Conservation (phyloP, 2,797 vertebrate genomes). For the Dermochelys coriacea region DNA sequence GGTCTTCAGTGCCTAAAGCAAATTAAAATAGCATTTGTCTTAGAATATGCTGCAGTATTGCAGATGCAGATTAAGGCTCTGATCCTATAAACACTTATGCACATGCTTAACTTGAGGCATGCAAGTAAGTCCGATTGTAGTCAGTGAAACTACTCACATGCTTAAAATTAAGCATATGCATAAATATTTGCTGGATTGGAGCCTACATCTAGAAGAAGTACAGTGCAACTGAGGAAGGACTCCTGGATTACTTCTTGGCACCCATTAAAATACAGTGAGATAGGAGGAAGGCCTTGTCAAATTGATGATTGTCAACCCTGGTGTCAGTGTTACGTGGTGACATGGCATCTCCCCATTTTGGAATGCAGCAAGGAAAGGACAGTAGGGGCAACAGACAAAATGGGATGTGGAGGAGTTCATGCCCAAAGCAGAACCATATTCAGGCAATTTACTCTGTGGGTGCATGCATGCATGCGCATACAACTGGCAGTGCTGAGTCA, state of each 20-base stretch:
- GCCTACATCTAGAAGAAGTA: not conserved
- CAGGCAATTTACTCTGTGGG: not conserved
- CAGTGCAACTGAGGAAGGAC: not conserved
- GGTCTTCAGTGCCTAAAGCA: conserved; percentile 78
- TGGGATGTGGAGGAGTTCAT: not conserved
- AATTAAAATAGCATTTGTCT: conserved; percentile 81
- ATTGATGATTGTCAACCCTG: accelerated
- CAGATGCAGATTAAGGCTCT: conserved; percentile 12
- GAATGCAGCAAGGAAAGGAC: not conserved
- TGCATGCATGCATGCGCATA: not conserved
- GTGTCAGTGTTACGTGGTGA: not conserved
- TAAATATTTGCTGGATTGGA: not conserved
- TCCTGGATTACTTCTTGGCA: not conserved
- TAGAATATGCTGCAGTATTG: conserved; percentile 51
- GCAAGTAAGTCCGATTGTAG: not conserved
- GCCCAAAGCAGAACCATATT: not conserved
- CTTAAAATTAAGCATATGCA: not conserved
- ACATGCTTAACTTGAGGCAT: accelerated
- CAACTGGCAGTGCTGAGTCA: not conserved
- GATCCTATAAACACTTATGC: not conserved
- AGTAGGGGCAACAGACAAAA: not conserved
- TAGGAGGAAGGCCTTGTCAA: not conserved
- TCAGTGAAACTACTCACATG: not conserved
- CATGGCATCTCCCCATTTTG: not conserved
- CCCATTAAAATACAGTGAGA: not conserved